A percentile compares a stretch with the other conserved stretches of the same genome.
Conservation (phyloP, 2,113 vertebrate species). For the Pteruthius melanotis region DNA sequence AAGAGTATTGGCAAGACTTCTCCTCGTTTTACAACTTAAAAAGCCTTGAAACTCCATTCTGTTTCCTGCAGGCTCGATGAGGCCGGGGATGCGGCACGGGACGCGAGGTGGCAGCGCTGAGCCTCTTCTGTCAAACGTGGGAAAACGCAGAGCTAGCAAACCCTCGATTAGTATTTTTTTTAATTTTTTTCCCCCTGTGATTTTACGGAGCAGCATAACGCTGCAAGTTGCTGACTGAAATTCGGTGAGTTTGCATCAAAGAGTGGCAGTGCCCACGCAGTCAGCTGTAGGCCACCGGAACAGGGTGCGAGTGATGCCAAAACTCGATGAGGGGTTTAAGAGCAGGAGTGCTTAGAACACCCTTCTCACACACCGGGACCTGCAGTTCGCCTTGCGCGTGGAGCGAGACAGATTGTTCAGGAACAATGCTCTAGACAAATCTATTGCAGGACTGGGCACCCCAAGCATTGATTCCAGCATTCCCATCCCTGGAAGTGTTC, state of each 20-base stretch:
- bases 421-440: neutral
- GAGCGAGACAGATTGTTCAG: neutral
- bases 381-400: neutral
- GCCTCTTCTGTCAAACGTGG: slow-evolving; percentile 65
- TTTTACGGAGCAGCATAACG: neutral
- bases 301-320: neutral
- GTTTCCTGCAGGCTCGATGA: neutral
- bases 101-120: slow-evolving; percentile 94
- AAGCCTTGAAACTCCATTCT: neutral
- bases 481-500: neutral
- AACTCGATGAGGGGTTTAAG: neutral
- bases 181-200: too few species aligned
- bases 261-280: neutral
- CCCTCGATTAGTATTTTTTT: neutral
- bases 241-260: neutral
- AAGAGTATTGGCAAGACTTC: neutral
- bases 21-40: neutral
- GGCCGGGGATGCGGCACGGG: neutral
- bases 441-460: neutral
- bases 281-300: neutral
- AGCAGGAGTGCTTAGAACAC: too few species aligned
- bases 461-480: neutral
- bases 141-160: neutral
- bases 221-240: neutral
- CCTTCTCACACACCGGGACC: neutral